A percentile compares a stretch with the other conserved stretches of the same genome.
Evolutionary conservation across 1,140 invertebrate species (phyloP).

Genomic region (Cryptotermes secundus): DNA sequence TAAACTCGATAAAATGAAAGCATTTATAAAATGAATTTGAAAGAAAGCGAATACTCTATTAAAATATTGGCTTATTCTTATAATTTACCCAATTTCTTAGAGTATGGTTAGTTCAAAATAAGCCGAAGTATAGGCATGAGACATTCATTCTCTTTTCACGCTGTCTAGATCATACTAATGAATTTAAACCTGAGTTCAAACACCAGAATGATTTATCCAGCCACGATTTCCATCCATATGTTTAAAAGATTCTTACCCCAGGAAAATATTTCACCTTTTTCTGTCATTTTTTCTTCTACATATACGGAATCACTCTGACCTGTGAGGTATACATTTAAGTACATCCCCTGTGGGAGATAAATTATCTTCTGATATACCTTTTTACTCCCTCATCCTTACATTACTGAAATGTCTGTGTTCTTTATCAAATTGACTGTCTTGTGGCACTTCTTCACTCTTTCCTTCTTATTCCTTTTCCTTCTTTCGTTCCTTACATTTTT

Average conservation of each 20-base stretch:
- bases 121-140: too few species aligned
- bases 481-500: not conserved
- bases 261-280: not conserved
- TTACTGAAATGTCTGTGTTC: conserved; percentile 1
- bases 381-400: not conserved
- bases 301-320: not conserved
- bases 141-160: too few species aligned
- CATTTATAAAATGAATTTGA: too few species aligned
- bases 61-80: too few species aligned
- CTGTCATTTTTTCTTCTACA: not conserved
- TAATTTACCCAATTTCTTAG: too few species aligned
- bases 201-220: not conserved
- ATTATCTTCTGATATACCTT: not conserved
- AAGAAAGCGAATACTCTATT: too few species aligned
- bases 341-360: not conserved
- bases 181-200: not conserved
- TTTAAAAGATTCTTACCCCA: not conserved
- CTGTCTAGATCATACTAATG: too few species aligned
- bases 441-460: not conserved
- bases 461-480: not conserved
- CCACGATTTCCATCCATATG: not conserved
- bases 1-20: too few species aligned
- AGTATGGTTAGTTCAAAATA: too few species aligned
- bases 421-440: conserved; percentile 18
- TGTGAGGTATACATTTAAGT: not conserved